A percentile compares a stretch with the other conserved stretches of the same genome.
phyloP scores from a whole-genome alignment of 2,888 invertebrate genomes.

The Noctua comes region DNA sequence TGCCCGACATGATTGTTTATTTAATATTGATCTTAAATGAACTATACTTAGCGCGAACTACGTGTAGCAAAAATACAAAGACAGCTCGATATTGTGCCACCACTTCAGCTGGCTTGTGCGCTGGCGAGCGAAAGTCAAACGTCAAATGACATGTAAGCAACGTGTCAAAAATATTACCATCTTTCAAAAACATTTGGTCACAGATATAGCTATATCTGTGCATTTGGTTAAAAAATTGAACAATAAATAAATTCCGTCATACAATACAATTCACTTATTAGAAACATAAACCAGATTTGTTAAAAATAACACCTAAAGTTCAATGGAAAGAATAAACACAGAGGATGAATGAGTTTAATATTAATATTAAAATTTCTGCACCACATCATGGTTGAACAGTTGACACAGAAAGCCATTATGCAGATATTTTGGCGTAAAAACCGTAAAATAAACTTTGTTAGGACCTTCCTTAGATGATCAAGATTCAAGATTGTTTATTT shows the following conservation, averaged over 20 bases:
- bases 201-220: no score
- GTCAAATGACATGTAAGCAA: constrained; percentile 85
- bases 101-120: constrained; percentile 71
- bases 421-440: neutral
- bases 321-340: neutral
- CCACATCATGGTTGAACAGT: no score
- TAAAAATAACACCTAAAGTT: neutral
- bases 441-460: neutral
- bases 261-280: no score
- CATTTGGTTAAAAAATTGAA: no score
- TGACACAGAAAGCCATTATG: neutral
- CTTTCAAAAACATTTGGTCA: constrained; percentile 19
- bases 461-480: neutral
- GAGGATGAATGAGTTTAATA: neutral
- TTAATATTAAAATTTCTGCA: neutral
- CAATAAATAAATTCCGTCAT: no score
- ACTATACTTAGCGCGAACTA: constrained; percentile 48
- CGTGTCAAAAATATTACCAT: constrained; percentile 86
- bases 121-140: constrained; percentile 81
- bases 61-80: constrained; percentile 46
- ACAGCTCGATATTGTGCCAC: constrained; percentile 51
- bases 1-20: constrained; percentile 82
- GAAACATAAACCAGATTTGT: neutral
- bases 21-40: constrained; percentile 53
- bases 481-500: no score